Evolutionary conservation across 2,888 invertebrate species (phyloP).

Genomic region (Hydriomena furcata): DNA sequence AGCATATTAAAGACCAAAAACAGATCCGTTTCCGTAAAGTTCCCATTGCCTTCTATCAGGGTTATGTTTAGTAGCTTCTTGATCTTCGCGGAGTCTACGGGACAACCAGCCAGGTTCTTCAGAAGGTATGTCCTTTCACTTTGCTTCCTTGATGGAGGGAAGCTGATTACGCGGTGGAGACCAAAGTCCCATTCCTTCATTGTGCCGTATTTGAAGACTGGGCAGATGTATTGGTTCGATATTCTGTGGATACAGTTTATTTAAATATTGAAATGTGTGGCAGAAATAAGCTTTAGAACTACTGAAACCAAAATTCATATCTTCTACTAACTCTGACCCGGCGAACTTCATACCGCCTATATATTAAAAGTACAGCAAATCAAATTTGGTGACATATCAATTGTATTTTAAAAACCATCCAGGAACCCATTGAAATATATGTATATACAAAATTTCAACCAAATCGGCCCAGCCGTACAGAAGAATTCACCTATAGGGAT

Average conservation of each 20-base stretch:
- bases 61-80: constrained; percentile 85
- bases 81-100: constrained; percentile 88
- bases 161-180: constrained; percentile 88
- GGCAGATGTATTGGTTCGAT: constrained; percentile 89
- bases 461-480: too few species aligned
- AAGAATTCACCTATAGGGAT: too few species aligned
- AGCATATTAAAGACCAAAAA: constrained; percentile 90
- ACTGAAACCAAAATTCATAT: too few species aligned
- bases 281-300: too few species aligned
- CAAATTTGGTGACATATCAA: too few species aligned
- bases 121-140: constrained; percentile 90
- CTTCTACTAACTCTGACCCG: too few species aligned
- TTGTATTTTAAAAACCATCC: too few species aligned
- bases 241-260: constrained; percentile 75
- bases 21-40: constrained; percentile 90
- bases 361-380: too few species aligned
- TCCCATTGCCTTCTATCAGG: constrained; percentile 86
- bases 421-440: too few species aligned
- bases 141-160: constrained; percentile 87
- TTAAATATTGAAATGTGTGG: too few species aligned
- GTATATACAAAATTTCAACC: too few species aligned
- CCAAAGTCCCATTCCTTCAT: constrained; percentile 93
- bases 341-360: too few species aligned
- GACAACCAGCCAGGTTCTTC: constrained; percentile 91
- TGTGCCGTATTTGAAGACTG: constrained; percentile 92